Evolutionary conservation across 2,797 vertebrate genomes (phyloP).

Genomic region (Rhynchonycteris naso): DNA sequence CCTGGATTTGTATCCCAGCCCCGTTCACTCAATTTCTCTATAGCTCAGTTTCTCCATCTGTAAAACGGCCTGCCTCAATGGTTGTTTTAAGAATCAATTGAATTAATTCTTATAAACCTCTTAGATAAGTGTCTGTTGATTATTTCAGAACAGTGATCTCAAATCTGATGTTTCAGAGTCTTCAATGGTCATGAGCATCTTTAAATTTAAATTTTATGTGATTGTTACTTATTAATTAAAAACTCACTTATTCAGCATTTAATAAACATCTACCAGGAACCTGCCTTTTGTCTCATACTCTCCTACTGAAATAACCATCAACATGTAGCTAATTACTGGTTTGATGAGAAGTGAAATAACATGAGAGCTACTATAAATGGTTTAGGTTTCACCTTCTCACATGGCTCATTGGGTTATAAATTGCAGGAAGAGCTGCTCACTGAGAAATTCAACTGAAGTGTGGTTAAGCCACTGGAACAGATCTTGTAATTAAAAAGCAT

Average conservation of each 20-base stretch:
- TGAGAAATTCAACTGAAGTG: conserved; percentile 14
- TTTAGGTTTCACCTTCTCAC: not conserved
- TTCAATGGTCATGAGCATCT: not conserved
- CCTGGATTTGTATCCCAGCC: not conserved
- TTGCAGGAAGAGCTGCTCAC: not conserved
- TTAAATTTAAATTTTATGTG: conserved; percentile 20
- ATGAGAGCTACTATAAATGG: not conserved
- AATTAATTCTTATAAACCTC: not conserved
- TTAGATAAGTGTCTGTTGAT: not conserved
- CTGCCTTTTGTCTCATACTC: not conserved
- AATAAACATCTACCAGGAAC: not conserved
- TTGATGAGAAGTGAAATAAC: not conserved
- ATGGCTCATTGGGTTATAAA: not conserved
- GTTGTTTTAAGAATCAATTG: not conserved
- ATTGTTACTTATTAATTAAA: not conserved
- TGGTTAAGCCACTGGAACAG: not conserved
- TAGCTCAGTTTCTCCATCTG: not conserved
- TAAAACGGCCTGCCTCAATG: not conserved
- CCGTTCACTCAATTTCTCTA: not conserved
- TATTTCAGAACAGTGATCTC: not conserved
- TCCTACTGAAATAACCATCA: not conserved
- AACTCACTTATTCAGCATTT: not conserved
- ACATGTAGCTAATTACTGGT: not conserved
- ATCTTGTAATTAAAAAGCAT: conserved; percentile 31
- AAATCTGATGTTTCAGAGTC: not conserved